These are phyloP conservation scores for Nemotelus pantherinus DNA, from an alignment of 2,888 invertebrate species.

Conservation along the genomic window DNA sequence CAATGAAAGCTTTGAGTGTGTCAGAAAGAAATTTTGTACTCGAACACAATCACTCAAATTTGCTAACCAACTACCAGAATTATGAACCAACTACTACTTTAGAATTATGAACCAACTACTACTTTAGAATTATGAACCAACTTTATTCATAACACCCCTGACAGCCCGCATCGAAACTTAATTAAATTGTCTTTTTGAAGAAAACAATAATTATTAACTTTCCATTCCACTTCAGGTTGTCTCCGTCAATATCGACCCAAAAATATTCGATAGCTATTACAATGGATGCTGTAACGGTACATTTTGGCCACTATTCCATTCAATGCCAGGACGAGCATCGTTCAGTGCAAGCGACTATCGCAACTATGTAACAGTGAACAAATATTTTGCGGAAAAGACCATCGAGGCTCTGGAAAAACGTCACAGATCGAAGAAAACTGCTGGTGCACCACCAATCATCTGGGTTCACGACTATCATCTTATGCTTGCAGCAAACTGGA, in stretches of 20 bases:
- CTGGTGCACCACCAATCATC: constrained; percentile 73
- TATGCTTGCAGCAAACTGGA: constrained; percentile 91
- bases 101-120: too few relatives aligned
- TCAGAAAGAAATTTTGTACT: too few relatives aligned
- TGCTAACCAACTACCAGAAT: too few relatives aligned
- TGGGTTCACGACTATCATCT: constrained; percentile 97
- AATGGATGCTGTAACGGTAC: constrained; percentile 93
- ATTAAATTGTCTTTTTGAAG: too few relatives aligned
- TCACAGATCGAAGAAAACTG: constrained; percentile 66
- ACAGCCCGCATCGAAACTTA: too few relatives aligned
- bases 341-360: constrained; percentile 86
- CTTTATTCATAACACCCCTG: too few relatives aligned
- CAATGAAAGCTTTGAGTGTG: too few relatives aligned
- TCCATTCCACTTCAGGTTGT: constrained; percentile 71
- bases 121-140: too few relatives aligned
- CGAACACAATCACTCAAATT: too few relatives aligned
- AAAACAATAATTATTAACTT: too few relatives aligned
- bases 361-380: constrained; percentile 82
- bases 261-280: constrained; percentile 85
- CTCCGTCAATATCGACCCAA: constrained; percentile 79
- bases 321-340: constrained; percentile 88
- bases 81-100: neutral
- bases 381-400: constrained; percentile 84
- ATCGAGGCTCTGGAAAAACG: constrained; percentile 72
- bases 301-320: constrained; percentile 92